These are phyloP conservation scores for Cancer borealis DNA, from an alignment of 2,888 invertebrate species.

Conservation along the genomic window DNA sequence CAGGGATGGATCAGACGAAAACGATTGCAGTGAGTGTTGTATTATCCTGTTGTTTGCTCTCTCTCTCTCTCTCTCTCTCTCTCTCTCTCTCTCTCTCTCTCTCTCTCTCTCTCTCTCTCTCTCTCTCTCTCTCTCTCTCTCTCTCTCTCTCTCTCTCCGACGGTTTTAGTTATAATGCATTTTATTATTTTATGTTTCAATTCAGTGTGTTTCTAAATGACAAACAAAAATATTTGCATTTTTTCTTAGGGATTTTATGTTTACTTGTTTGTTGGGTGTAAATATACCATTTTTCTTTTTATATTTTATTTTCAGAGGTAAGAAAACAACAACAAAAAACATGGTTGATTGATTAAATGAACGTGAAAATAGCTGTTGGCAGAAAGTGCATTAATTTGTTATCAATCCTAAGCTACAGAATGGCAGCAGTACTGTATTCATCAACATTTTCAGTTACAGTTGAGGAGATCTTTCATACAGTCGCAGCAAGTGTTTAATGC, in stretches of 20 bases:
- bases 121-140: background rate
- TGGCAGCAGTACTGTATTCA: background rate
- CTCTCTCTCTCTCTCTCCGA: background rate
- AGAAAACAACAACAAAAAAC: background rate
- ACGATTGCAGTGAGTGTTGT: slow-evolving; percentile 4
- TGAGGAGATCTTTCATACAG: background rate
- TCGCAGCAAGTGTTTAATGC: background rate
- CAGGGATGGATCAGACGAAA: slow-evolving; percentile 59
- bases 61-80: slow-evolving; percentile 26
- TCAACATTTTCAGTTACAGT: background rate
- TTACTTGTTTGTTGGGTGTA: background rate
- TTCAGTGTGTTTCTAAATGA: background rate
- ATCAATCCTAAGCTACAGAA: background rate
- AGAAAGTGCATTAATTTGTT: background rate
- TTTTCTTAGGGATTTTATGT: background rate
- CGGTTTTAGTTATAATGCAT: background rate
- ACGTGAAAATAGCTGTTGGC: background rate
- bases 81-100: background rate
- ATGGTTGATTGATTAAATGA: background rate
- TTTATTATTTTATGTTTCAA: background rate
- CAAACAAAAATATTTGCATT: background rate
- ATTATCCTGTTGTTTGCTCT: background rate
- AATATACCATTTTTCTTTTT: background rate
- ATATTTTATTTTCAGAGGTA: background rate
- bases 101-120: no score